phyloP scores from a whole-genome alignment of 2,888 invertebrate genomes.

The Stratiomys singularior region DNA sequence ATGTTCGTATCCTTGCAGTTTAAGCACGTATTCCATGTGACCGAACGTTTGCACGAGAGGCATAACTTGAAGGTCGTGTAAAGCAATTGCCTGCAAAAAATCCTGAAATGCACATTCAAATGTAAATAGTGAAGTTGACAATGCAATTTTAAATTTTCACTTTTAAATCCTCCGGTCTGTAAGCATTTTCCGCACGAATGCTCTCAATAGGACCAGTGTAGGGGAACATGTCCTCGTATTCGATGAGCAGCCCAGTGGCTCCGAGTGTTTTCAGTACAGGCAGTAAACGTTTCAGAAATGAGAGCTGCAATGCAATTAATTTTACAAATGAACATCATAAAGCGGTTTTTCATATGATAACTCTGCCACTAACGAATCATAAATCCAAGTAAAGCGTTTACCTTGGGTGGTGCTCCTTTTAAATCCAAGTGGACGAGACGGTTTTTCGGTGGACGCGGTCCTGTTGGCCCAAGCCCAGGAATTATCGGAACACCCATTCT shows the following conservation, averaged over 20 bases:
- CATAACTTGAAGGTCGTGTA: constrained; percentile 73
- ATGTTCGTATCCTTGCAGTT: constrained; percentile 71
- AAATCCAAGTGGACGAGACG: constrained; percentile 79
- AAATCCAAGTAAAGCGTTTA: no score
- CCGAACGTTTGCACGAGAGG: constrained; percentile 83
- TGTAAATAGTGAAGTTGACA: neutral
- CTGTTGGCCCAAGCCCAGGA: constrained; percentile 63
- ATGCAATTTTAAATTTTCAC: constrained; percentile 53
- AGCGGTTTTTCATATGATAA: no score
- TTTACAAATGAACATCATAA: no score
- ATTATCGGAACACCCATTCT: constrained; percentile 64
- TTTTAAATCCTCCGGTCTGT: constrained; percentile 61
- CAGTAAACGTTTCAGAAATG: constrained; percentile 70
- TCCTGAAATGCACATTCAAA: constrained; percentile 56
- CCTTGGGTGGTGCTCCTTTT: constrained; percentile 80
- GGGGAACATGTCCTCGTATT: constrained; percentile 88
- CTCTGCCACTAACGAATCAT: no score
- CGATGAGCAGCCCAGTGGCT: constrained; percentile 78
- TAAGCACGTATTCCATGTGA: constrained; percentile 78
- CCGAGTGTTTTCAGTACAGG: constrained; percentile 71
- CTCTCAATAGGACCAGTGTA: constrained; percentile 71
- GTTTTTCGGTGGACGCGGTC: constrained; percentile 62
- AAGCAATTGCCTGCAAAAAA: constrained; percentile 70
- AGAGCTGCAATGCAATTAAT: constrained; percentile 61
- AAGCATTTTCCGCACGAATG: constrained; percentile 70